Base-by-base conservation (phyloP, 2,113 vertebrate genomes). In the Amazona guildingii region DNA sequence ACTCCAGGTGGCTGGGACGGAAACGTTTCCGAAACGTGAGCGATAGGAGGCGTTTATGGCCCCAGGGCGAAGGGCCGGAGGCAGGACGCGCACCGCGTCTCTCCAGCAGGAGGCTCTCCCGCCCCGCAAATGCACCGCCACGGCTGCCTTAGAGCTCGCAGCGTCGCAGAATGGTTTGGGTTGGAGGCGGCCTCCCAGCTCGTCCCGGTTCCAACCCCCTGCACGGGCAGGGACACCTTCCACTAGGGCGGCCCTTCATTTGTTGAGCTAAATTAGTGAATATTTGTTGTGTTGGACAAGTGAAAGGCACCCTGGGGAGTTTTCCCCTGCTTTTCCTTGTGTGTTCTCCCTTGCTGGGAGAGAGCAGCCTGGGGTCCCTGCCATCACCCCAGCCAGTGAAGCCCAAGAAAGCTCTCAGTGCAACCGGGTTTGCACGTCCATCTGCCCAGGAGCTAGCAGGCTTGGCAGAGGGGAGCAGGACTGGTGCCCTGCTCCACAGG, bases 91-190 rank as follows among this genome's bases (percentile, higher is more conserved):
- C 8, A 0, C 80, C 41, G 1, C 2, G 5, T 33, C 80, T 91
- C 59, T 90, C 89, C 97, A 96, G 92, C 90, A 90, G 98, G 83
- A 68, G 96, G 95, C 92, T 13, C 96, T 72, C 55, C 49, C 70
- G 75, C 52, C 82, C 17, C 95, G 35, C 37, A 7, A 52, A 97
- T 95, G 19, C 33, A 2, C 8, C 11, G 6, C 54, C n/a, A 3
- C 33, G 33, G 33, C 57, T 24, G 33, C 57, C 9, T 24, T 7
- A 23, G 9, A 5, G 57, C 2, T 24, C 9, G 3, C 13, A 4
- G 57, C 57, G 2, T 35, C 33, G 0, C 57, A 10, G 57, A 7
- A 5, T 0, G 57, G 33, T 35, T 15, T 24, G 57, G 55, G 33
- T 4, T 16, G 21, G 33, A 35, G 33, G 57, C 9, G 21, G 2